phyloP scores from a whole-genome alignment of 2,888 invertebrate species.

The Strigamia maritima region DNA sequence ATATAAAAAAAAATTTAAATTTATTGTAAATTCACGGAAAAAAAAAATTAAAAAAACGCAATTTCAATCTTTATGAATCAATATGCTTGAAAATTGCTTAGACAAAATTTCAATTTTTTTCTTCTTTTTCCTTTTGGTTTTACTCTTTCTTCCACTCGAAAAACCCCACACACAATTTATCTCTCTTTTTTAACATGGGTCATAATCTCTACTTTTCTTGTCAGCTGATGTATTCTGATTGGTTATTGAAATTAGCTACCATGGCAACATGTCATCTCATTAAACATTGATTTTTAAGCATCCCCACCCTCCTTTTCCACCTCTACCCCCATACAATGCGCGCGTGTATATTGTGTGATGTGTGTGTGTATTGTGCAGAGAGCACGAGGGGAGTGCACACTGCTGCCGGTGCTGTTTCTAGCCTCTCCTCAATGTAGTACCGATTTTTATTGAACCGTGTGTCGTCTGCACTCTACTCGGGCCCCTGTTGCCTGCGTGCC shows the following conservation, averaged over 20 bases:
- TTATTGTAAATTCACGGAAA: no score
- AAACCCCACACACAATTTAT: neutral
- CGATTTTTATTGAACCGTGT: conserved; percentile 38
- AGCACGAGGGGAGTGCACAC: conserved; percentile 28
- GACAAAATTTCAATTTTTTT: neutral
- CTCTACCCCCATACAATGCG: neutral
- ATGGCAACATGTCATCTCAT: conserved; percentile 43
- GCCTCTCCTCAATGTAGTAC: conserved; percentile 21
- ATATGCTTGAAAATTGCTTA: conserved; percentile 6
- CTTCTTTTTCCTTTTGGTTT: neutral
- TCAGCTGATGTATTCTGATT: conserved; percentile 39
- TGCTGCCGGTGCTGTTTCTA: neutral
- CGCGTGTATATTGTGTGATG: conserved; percentile 19
- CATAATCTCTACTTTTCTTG: conserved; percentile 25
- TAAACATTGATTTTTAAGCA: conserved; percentile 41
- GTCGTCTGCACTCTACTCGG: conserved; percentile 34
- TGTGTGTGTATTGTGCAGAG: conserved; percentile 18
- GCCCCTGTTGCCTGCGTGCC: conserved; percentile 31
- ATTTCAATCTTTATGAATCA: neutral
- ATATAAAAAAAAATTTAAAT: no score
- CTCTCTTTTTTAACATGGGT: neutral
- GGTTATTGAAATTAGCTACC: conserved; percentile 40
- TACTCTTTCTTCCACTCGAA: neutral
- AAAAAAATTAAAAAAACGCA: neutral
- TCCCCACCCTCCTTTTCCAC: neutral